Evolutionary conservation across 2,888 invertebrate genomes (phyloP).

Genomic region (Megaustenia siamemsis): DNA sequence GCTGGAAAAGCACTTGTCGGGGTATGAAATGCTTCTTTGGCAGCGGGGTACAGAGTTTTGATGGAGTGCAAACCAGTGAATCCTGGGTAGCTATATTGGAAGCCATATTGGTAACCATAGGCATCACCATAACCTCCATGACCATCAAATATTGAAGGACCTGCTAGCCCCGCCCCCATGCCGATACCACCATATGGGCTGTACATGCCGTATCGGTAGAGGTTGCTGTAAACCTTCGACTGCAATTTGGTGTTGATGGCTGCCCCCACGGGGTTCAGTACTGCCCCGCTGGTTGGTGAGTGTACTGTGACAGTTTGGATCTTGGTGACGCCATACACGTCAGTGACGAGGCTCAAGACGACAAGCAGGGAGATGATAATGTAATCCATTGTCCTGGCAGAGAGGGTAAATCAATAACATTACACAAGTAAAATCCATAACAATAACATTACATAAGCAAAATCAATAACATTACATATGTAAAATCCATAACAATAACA

Average conservation of each 20-base stretch:
- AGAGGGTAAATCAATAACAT: too few relatives aligned
- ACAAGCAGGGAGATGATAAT: not conserved
- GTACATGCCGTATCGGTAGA: not conserved
- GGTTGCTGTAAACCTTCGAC: not conserved
- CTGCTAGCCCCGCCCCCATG: not conserved
- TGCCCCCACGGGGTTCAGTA: not conserved
- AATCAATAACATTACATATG: too few relatives aligned
- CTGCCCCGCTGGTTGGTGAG: conserved; percentile 9
- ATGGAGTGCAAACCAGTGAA: not conserved
- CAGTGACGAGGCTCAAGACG: not conserved
- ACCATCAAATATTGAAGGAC: not conserved
- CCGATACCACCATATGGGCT: not conserved
- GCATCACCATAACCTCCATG: not conserved
- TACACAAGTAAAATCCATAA: not conserved
- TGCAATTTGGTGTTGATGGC: conserved; percentile 16
- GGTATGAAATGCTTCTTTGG: not conserved
- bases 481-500: too few relatives aligned
- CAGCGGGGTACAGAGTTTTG: not conserved
- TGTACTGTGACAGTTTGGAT: conserved; percentile 6
- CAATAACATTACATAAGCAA: too few relatives aligned
- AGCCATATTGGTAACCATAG: not conserved
- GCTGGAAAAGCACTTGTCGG: not conserved
- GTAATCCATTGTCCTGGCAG: not conserved
- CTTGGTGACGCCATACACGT: not conserved
- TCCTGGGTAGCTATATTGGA: conserved; percentile 1